A percentile compares a stretch with the other conserved stretches of the same genome.
These are phyloP conservation scores for Cherax destructor DNA, from an alignment of 1,140 invertebrate genomes.

Conservation along the genomic window DNA sequence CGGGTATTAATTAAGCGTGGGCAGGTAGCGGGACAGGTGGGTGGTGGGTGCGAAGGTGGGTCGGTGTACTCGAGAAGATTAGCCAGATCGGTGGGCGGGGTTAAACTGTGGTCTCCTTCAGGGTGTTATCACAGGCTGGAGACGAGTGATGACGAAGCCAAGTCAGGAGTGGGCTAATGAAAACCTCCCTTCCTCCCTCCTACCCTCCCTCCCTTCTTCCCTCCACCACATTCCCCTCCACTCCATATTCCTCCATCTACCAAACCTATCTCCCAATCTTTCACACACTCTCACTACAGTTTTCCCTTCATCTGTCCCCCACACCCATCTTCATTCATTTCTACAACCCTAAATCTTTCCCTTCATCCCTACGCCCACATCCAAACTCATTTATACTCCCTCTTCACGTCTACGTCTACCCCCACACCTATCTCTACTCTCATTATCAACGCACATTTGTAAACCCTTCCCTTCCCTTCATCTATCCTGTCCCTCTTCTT, in stretches of 20 bases:
- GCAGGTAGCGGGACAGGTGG: neutral
- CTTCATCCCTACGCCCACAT: too few species aligned
- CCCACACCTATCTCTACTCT: too few species aligned
- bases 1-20: neutral
- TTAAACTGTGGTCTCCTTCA: conserved; percentile 61
- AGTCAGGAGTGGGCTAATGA: conserved; percentile 61
- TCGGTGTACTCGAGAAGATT: conserved; percentile 30
- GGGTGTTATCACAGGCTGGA: conserved; percentile 63
- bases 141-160: conserved; percentile 62
- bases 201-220: conserved; percentile 1
- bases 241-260: neutral
- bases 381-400: too few species aligned
- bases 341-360: too few species aligned
- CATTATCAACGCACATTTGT: too few species aligned
- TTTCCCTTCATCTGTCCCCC: too few species aligned
- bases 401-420: too few species aligned
- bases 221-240: neutral
- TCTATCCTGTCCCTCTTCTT: too few species aligned
- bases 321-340: too few species aligned
- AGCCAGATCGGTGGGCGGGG: conserved; percentile 64
- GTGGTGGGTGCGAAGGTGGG: neutral
- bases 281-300: too few species aligned
- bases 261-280: too few species aligned
- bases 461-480: too few species aligned
- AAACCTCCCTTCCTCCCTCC: conserved; percentile 35